Base-by-base conservation (phyloP, 2,113 vertebrate species). In the Pterocles gutturalis region DNA sequence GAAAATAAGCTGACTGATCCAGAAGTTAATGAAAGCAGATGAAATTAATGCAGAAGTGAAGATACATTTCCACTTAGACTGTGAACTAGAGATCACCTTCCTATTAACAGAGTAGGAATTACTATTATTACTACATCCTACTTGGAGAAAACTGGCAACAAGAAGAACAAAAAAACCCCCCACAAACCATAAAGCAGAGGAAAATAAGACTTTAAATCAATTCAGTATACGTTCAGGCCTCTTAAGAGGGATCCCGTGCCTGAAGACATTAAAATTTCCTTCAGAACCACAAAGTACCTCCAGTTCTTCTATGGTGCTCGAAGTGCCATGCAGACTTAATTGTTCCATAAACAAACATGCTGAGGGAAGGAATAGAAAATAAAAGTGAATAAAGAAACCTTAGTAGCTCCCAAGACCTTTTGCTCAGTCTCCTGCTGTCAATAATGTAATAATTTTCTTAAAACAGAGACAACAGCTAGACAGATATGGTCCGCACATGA, bases 211-310 rank as follows among this genome's bases (percentile, higher is more conserved):
- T 9, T 94, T 55, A 67, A 85, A 48, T 33, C 20, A 33, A 80
- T 83, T 53, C 49, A 80, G 21, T 61, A 53, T 25, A 25, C 62
- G 88, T 88, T 49, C 21, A 83, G 57, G 18, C 5, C 9, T 85
- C 64, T 77, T 86, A 83, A 72, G 88, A 80, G 31, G 7, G 11
- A 65, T 57, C 29, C 18, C 64, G 24, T 89, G 19, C 58, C 49
- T 70, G 71, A 77, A 92, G 51, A 96, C 86, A 86, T 77, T 26
- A 65, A 76, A 29, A 83, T 90, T 86, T 90, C 58, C 57, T 73
- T 77, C 62, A 85, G 49, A 93, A 90, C 8, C 21, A 8, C 21
- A 61, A 80, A 86, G 46, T 31, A 66, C 41, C 41, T 90, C 36
- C 13, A 57, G 11, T 6, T n/a, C 3, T 87, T 89, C 29, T 43